These are phyloP conservation scores for Rhadina sibilatrix DNA, from an alignment of 2,113 vertebrate species.

Conservation along the genomic window DNA sequence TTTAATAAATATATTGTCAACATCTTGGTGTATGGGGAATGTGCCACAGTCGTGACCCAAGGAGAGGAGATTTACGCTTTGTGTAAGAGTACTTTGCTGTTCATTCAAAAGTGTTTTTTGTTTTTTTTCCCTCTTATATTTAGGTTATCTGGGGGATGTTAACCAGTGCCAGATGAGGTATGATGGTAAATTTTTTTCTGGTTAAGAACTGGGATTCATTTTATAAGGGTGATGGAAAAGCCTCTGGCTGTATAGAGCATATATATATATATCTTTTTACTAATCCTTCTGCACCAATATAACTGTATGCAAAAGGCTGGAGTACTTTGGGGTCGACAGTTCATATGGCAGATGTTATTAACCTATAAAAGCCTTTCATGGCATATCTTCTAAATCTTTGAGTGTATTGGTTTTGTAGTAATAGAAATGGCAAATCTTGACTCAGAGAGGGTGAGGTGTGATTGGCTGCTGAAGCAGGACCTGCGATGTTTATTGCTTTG, in stretches of 20 bases:
- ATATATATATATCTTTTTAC: rapidly evolving
- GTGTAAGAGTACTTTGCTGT: neutral
- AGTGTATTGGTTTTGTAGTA: neutral
- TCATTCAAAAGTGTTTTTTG: neutral
- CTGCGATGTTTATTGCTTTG: neutral
- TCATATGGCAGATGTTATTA: neutral
- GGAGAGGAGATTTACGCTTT: neutral
- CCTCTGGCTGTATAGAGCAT: rapidly evolving
- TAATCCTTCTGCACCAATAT: neutral
- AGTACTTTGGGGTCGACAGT: neutral
- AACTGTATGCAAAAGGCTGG: rapidly evolving
- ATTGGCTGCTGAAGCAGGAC: neutral
- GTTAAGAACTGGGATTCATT: neutral
- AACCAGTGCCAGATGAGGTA: neutral
- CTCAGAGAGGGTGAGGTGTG: neutral
- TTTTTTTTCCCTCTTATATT: neutral
- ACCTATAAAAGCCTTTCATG: neutral
- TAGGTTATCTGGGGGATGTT: neutral
- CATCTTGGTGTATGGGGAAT: too few species aligned
- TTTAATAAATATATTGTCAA: neutral
- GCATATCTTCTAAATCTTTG: neutral
- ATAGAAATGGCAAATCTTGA: neutral
- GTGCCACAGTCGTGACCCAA: rapidly evolving
- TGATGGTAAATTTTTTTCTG: neutral
- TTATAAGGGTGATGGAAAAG: neutral